Conservation (phyloP, 2,888 invertebrate genomes). For the Tanypteryx hageni region DNA sequence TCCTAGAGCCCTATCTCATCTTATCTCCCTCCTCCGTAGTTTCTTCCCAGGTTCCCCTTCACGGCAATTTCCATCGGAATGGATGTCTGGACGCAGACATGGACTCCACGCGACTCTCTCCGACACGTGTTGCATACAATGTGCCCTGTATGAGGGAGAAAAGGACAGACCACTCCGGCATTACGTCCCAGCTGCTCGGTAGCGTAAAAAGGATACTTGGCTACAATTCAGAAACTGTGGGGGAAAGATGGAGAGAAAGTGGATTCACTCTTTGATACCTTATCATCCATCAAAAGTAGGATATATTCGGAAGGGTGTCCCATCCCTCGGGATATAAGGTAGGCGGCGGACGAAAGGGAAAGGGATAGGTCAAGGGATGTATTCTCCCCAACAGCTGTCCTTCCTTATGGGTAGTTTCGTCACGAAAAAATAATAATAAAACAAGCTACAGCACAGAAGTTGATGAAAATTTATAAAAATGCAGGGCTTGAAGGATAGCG, state of each 20-base stretch:
- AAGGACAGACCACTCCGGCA: background rate
- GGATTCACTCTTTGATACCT: background rate
- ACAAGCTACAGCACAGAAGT: too few relatives aligned
- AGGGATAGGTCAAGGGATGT: too few relatives aligned
- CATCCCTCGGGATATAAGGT: too few relatives aligned
- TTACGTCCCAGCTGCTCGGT: background rate
- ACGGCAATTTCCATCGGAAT: background rate
- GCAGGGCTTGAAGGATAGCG: too few relatives aligned
- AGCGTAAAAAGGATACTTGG: background rate
- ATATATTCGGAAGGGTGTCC: background rate
- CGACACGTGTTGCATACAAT: constrained; percentile 6
- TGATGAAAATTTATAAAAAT: too few relatives aligned
- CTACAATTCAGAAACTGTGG: background rate
- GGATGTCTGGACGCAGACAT: constrained; percentile 24
- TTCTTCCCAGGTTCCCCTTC: background rate
- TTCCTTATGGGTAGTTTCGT: too few relatives aligned
- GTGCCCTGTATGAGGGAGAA: background rate
- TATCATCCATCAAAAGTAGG: background rate
- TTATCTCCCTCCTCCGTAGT: background rate
- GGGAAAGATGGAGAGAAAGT: background rate
- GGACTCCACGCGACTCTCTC: background rate
- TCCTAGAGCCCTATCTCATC: background rate
- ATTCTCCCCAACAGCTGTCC: too few relatives aligned
- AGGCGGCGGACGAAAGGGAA: too few relatives aligned
- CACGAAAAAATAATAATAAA: too few relatives aligned